Evolutionary conservation across 92 coral and sea anemone species (phyloP).

Genomic region (Virgularia gustaviana): DNA sequence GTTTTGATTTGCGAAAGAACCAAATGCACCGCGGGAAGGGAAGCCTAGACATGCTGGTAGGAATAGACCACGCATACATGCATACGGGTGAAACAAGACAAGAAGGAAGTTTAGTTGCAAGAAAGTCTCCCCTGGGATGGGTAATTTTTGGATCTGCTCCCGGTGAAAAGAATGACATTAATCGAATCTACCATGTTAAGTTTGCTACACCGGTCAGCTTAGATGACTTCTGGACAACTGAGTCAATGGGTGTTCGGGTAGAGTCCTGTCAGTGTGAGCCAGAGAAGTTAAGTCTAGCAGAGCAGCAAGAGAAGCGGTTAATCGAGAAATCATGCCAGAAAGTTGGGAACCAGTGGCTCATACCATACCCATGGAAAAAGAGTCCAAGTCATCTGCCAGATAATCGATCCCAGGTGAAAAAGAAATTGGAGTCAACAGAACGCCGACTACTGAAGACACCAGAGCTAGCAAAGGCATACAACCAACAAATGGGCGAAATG

Average conservation of each 20-base stretch:
- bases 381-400: slow-evolving; percentile 43
- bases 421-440: slow-evolving; percentile 51
- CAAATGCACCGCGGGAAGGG: slow-evolving; percentile 46
- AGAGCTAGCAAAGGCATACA: slow-evolving; percentile 50
- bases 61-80: slow-evolving; percentile 52
- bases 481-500: slow-evolving; percentile 20
- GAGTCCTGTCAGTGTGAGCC: slow-evolving; percentile 33
- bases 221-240: slow-evolving; percentile 52
- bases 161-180: slow-evolving; percentile 16
- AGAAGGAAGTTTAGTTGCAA: slow-evolving; percentile 39
- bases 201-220: slow-evolving; percentile 45
- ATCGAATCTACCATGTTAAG: slow-evolving; percentile 32
- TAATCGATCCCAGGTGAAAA: slow-evolving; percentile 50
- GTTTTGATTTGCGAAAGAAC: slow-evolving; percentile 34
- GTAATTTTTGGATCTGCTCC: slow-evolving; percentile 56
- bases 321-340: slow-evolving; percentile 47
- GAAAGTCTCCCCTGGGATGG: slow-evolving; percentile 55
- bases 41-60: slow-evolving; percentile 39
- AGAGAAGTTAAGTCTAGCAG: slow-evolving; percentile 47
- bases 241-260: slow-evolving; percentile 53
- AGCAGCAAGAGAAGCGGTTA: slow-evolving; percentile 51
- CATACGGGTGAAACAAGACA: slow-evolving; percentile 57
- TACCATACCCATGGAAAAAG: slow-evolving; percentile 57
- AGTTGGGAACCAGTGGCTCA: slow-evolving; percentile 41
- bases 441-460: slow-evolving; percentile 39